phyloP scores from a whole-genome alignment of 2,888 invertebrate genomes.

The Acanthacorydalis orientalis region DNA sequence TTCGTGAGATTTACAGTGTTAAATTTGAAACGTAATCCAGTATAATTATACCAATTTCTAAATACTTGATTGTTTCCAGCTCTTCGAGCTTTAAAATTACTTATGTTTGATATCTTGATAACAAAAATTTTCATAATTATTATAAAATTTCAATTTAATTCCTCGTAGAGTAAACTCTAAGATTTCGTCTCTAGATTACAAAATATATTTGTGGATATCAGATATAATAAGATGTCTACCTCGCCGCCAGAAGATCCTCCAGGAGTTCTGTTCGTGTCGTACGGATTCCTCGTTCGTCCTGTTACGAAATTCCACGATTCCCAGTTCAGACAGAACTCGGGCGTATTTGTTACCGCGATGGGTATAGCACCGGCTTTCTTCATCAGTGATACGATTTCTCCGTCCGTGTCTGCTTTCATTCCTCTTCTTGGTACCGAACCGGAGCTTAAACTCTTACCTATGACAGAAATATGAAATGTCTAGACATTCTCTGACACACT shows the following conservation, averaged over 20 bases:
- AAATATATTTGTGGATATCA: neutral
- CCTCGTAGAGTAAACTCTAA: too few species aligned
- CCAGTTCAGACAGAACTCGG: slow-evolving; percentile 43
- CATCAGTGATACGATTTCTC: slow-evolving; percentile 29
- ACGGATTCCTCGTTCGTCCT: slow-evolving; percentile 45
- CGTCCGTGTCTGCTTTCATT: slow-evolving; percentile 29
- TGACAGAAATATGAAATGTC: too few species aligned
- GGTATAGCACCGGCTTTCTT: slow-evolving; percentile 40
- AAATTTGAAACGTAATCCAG: too few species aligned
- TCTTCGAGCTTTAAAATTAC: too few species aligned
- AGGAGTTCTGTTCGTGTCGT: slow-evolving; percentile 34
- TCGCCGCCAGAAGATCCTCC: slow-evolving; percentile 50
- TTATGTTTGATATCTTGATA: too few species aligned
- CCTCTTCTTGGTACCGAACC: slow-evolving; percentile 18
- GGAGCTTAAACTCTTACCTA: slow-evolving; percentile 16
- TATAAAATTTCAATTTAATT: too few species aligned
- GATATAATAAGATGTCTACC: slow-evolving; percentile 15
- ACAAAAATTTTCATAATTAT: too few species aligned
- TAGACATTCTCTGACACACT: too few species aligned
- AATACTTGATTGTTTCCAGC: too few species aligned
- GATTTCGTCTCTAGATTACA: too few species aligned
- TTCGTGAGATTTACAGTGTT: too few species aligned
- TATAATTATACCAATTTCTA: too few species aligned
- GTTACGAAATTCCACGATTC: slow-evolving; percentile 40
- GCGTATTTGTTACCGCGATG: slow-evolving; percentile 43